These are phyloP conservation scores for Trachurus trachurus DNA, from an alignment of 2,797 vertebrate genomes.

Conservation along the genomic window DNA sequence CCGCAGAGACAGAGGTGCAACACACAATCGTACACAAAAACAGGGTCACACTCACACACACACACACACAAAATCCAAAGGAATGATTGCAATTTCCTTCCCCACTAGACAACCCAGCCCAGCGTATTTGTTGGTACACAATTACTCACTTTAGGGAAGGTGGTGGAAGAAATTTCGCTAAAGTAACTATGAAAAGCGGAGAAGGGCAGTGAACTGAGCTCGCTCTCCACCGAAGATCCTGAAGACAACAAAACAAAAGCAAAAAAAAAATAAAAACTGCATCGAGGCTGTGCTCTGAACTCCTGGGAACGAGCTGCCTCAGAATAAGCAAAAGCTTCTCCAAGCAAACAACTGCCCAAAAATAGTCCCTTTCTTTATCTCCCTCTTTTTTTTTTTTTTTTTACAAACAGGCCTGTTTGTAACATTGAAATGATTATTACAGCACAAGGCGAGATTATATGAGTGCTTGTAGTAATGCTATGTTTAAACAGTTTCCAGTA, in stretches of 20 bases:
- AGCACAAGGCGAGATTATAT: conserved; percentile 69
- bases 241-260: conserved; percentile 83
- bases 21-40: conserved; percentile 60
- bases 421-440: conserved; percentile 81
- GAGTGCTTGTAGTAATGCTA: conserved; percentile 63
- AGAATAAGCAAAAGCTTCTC: conserved; percentile 84
- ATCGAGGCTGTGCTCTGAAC: conserved; percentile 74
- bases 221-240: conserved; percentile 78
- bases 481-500: conserved; percentile 76
- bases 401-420: conserved; percentile 79
- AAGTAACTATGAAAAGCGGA: conserved; percentile 67
- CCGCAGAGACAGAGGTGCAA: conserved; percentile 53
- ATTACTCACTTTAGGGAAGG: conserved; percentile 71
- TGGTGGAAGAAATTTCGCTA: conserved; percentile 55
- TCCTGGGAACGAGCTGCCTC: conserved; percentile 84
- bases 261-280: conserved; percentile 60
- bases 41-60: conserved; percentile 15
- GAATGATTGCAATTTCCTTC: conserved; percentile 78
- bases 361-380: conserved; percentile 85
- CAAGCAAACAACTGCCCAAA: conserved; percentile 86
- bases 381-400: conserved; percentile 37
- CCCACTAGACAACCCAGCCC: conserved; percentile 36
- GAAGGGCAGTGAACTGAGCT: conserved; percentile 76
- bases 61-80: conserved; percentile 42
- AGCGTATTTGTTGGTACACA: conserved; percentile 62